These are phyloP conservation scores for Latrodectus geometricus DNA, from an alignment of 1,140 invertebrate genomes.

Conservation along the genomic window DNA sequence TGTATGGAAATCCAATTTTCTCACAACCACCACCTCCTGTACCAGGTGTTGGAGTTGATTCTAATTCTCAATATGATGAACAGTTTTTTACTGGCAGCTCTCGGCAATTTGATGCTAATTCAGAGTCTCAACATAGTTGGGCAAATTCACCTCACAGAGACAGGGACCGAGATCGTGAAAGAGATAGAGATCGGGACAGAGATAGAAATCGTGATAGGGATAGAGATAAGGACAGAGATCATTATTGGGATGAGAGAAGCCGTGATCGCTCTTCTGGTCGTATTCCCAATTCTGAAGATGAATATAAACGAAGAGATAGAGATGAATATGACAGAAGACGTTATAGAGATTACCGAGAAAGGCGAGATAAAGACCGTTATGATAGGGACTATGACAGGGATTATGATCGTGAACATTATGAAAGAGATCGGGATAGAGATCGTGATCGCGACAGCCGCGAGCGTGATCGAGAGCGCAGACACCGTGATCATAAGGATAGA, in stretches of 20 bases:
- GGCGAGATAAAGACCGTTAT: conserved; percentile 54
- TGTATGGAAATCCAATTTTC: conserved; percentile 54
- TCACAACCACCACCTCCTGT: conserved; percentile 45
- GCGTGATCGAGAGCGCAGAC: conserved; percentile 64
- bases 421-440: conserved; percentile 63
- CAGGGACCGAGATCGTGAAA: conserved; percentile 40
- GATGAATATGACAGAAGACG: conserved; percentile 59
- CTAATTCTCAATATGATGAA: conserved; percentile 43
- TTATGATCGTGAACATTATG: conserved; percentile 63
- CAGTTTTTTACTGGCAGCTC: conserved; percentile 45
- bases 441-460: conserved; percentile 61
- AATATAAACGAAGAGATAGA: conserved; percentile 58
- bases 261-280: conserved; percentile 30
- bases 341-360: conserved; percentile 25
- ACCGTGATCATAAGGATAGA: conserved; percentile 62
- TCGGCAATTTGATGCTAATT: conserved; percentile 22
- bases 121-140: conserved; percentile 61
- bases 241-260: conserved; percentile 44
- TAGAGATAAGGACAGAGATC: conserved; percentile 48
- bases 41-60: conserved; percentile 35
- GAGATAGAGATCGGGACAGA: conserved; percentile 54
- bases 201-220: conserved; percentile 30
- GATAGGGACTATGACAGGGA: conserved; percentile 61
- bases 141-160: conserved; percentile 53
- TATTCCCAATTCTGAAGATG: conserved; percentile 38